phyloP scores from a whole-genome alignment of 1,140 invertebrate genomes.

The Odontomachus brunneus region DNA sequence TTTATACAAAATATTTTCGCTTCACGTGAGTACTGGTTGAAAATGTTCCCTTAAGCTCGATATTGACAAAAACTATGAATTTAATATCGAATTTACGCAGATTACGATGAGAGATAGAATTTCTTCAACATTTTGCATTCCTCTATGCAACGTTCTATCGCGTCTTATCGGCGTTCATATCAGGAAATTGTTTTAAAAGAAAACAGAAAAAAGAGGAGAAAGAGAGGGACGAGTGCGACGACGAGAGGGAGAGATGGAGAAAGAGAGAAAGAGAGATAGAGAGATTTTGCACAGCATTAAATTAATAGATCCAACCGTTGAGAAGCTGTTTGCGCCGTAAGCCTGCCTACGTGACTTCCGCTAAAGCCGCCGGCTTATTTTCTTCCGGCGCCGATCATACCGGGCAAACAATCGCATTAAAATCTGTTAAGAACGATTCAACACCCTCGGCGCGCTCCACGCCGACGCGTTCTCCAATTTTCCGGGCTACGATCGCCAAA shows the following conservation, averaged over 20 bases:
- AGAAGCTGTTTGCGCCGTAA: slow-evolving; percentile 76
- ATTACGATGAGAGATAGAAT: not conserved
- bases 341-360: slow-evolving; percentile 81
- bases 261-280: not conserved
- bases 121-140: slow-evolving; percentile 25
- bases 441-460: not conserved
- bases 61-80: not conserved
- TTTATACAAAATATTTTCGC: not conserved
- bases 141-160: not conserved
- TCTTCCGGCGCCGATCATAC: slow-evolving; percentile 66
- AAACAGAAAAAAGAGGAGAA: slow-evolving; percentile 53
- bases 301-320: slow-evolving; percentile 77
- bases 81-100: not conserved
- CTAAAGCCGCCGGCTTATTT: slow-evolving; percentile 79
- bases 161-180: not conserved
- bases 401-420: slow-evolving; percentile 64
- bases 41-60: not conserved
- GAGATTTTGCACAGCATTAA: slow-evolving; percentile 78
- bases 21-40: not conserved
- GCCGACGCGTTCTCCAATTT: not conserved
- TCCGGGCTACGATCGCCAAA: slow-evolving; percentile 11
- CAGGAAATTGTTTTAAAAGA: slow-evolving; percentile 58
- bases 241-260: no score
- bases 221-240: no score
- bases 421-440: slow-evolving; percentile 59